Evolutionary conservation across 2,888 invertebrate genomes (phyloP), one percentile per base, ranked within the genome.

Genomic region (Myopa tessellatipennis): DNA sequence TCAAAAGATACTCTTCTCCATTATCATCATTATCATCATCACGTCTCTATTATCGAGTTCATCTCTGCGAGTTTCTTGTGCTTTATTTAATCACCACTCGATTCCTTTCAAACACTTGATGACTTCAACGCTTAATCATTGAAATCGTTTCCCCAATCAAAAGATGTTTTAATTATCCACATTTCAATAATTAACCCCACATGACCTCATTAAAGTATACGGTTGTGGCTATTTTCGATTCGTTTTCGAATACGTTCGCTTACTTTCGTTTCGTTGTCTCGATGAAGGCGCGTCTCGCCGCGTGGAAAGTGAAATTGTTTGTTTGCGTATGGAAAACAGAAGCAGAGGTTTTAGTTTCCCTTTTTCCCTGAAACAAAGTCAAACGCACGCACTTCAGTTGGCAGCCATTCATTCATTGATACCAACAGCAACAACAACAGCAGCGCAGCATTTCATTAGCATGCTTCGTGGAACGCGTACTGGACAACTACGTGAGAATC

Each of bases 251-350:
- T 26, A 1, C 26, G 26, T 34, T 65, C 16, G 12, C 65, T 65
- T 65, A 34, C 38, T 65, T 65, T 55, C 55, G 55, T 65, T 65
- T 65, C 38, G 16, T 14, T 55, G 14, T 55, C 10, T 36, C 36
- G 70, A 12, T 50, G 50, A 69, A 50, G 8, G 36, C 34, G n/a
- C 36, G 67, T 67, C 40, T 67, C 16, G 40, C 40, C 38, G 34
- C 40, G 52, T 52, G 55, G 52, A 70, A 55, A 70, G 70, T 70
- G 70, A 70, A 70, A 70, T 55, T 70, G n/a, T 55, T 52, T 52
- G 34, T 34, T 50, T 55, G 70, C 16, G 12, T 45, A 34, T 4
- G 34, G 52, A 52, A 52, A 26, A 38, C 34, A 70, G 55, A 70
- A 8, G 34, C 55, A 55, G 52, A 70, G 34, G 14, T 52, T 55